These are phyloP conservation scores for Daptonema setosum DNA, from an alignment of 2,888 invertebrate species.

Conservation along the genomic window DNA sequence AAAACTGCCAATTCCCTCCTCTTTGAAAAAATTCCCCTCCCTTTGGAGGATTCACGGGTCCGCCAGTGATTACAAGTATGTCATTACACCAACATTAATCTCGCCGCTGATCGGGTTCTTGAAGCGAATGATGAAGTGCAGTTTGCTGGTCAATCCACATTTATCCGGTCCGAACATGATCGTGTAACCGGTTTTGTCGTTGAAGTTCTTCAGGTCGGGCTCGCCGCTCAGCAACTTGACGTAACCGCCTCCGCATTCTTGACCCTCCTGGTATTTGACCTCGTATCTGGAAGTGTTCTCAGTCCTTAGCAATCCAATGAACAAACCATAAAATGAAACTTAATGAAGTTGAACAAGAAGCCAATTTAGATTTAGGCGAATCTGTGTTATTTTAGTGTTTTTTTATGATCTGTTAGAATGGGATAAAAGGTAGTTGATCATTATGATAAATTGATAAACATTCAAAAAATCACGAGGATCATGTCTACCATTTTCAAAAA, in stretches of 20 bases:
- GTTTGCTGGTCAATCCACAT: conserved; percentile 82
- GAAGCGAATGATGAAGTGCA: conserved; percentile 74
- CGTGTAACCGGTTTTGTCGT: conserved; percentile 87
- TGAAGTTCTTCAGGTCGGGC: conserved; percentile 47
- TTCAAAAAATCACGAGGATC: too few relatives aligned
- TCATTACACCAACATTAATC: conserved; percentile 41
- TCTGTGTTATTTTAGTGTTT: not conserved
- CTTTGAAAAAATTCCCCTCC: too few relatives aligned
- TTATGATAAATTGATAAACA: too few relatives aligned
- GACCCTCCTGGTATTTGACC: conserved; percentile 63
- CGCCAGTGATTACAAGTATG: too few relatives aligned
- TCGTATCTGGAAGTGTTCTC: conserved; percentile 33
- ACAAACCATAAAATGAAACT: not conserved
- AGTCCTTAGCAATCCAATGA: too few relatives aligned
- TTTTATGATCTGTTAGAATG: not conserved
- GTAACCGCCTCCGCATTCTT: conserved; percentile 96
- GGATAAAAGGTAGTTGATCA: too few relatives aligned
- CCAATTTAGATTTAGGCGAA: too few relatives aligned
- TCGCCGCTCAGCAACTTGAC: conserved; percentile 65
- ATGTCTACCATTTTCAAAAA: too few relatives aligned
- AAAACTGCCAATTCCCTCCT: too few relatives aligned
- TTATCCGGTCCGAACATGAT: conserved; percentile 99
- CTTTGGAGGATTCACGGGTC: too few relatives aligned
- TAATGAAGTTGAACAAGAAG: too few relatives aligned
- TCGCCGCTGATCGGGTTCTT: conserved; percentile 73